Conservation (phyloP, 1,140 invertebrate genomes). For the Penaeus vannamei region DNA sequence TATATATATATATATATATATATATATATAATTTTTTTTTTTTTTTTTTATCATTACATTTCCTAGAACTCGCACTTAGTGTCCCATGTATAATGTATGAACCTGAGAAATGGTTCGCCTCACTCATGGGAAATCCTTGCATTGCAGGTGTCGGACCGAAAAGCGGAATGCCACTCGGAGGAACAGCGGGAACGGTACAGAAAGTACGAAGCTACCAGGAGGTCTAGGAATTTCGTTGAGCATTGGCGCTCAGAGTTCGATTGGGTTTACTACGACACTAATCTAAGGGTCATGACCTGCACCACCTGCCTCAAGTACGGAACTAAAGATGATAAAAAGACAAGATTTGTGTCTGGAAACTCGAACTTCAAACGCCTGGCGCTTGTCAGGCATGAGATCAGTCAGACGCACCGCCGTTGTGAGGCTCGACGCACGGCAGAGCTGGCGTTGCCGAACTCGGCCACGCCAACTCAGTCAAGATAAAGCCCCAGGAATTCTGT, state of each 20-base stretch:
- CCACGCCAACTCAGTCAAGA: too few species aligned
- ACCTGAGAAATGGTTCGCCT: not conserved
- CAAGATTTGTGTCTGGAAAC: constrained; percentile 46
- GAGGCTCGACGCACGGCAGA: constrained; percentile 27
- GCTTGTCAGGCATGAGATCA: constrained; percentile 20
- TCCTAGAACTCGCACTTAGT: too few species aligned
- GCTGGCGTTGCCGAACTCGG: too few species aligned
- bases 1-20: too few species aligned
- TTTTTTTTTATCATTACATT: too few species aligned
- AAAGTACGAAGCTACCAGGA: not conserved
- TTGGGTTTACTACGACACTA: constrained; percentile 41
- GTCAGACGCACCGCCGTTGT: constrained; percentile 35
- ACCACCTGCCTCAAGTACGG: constrained; percentile 33
- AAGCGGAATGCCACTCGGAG: not conserved
- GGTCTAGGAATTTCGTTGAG: constrained; percentile 27
- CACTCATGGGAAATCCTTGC: constrained; percentile 7
- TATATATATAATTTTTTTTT: too few species aligned
- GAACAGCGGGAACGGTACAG: constrained; percentile 1
- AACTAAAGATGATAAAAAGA: constrained; percentile 32
- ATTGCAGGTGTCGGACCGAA: not conserved
- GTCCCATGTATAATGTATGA: too few species aligned
- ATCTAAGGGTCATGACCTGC: constrained; percentile 27
- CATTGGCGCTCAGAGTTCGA: constrained; percentile 34
- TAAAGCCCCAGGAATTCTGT: too few species aligned
- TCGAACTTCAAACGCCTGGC: constrained; percentile 41